These are phyloP conservation scores for Lordiphosa andalusiaca DNA, from an alignment of 2,888 invertebrate genomes.

Conservation along the genomic window DNA sequence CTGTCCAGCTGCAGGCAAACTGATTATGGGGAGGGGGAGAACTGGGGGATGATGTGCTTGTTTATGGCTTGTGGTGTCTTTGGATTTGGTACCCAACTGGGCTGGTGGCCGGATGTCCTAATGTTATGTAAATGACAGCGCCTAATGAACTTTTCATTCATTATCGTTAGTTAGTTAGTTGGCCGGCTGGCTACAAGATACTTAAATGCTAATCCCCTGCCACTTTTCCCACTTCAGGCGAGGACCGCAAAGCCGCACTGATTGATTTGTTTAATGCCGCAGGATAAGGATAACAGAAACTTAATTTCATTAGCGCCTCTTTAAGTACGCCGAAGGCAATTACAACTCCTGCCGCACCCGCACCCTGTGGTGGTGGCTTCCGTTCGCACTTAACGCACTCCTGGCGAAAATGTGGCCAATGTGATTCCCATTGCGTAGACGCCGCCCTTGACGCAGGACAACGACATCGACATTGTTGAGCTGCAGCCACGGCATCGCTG, in stretches of 20 bases:
- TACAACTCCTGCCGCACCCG: constrained; percentile 22
- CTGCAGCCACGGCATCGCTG: constrained; percentile 72
- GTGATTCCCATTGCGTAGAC: constrained; percentile 40
- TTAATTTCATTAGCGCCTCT: constrained; percentile 69
- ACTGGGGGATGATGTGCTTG: constrained; percentile 30
- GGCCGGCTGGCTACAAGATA: constrained; percentile 28
- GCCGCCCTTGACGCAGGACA: constrained; percentile 60
- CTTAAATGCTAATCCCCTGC: constrained; percentile 35
- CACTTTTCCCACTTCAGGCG: constrained; percentile 57
- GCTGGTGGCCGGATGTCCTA: constrained; percentile 51
- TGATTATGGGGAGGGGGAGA: constrained; percentile 1
- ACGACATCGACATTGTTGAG: constrained; percentile 60
- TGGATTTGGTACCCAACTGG: constrained; percentile 1
- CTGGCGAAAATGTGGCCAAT: constrained; percentile 48
- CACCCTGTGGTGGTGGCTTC: constrained; percentile 28
- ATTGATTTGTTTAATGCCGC: constrained; percentile 72
- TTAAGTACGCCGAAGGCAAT: constrained; percentile 52
- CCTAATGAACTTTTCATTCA: constrained; percentile 75
- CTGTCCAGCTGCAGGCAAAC: constrained; percentile 6
- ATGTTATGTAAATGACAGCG: constrained; percentile 75
- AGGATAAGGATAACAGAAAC: constrained; percentile 42
- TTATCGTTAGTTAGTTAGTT: constrained; percentile 68
- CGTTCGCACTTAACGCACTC: constrained; percentile 39
- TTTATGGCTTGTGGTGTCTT: constrained; percentile 13
- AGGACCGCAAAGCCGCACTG: constrained; percentile 62